Base-by-base conservation (phyloP, 2,888 invertebrate genomes). In the Plagodis pulveraria region DNA sequence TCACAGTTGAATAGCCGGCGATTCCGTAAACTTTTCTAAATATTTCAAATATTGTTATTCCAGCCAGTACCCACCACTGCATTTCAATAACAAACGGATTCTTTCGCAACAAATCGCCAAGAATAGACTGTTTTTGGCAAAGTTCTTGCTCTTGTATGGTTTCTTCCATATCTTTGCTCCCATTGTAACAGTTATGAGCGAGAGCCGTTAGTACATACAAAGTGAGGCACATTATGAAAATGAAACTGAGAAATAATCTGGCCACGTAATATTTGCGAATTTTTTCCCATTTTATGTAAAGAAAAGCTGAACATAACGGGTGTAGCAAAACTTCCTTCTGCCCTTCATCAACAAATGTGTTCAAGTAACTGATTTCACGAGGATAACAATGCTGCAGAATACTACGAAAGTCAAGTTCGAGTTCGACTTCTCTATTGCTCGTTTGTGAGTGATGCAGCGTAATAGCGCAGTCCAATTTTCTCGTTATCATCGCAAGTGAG, bases 261-360 rank as follows among this genome's bases (percentile, higher is more conserved):
- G 96, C 96, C 10, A 97, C 95, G 77, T 97, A 97, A 78, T 97
- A 98, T 86, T 97, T 97, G 35, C 97, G 94, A 67, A 98, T 97
- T 83, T 97, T 97, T 74, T 97, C 96, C 98, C 98, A 98, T 81
- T 98, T 98, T 52, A 98, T 94, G 78, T 97, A 95, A 0, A 98
- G 91, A 78, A 98, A 98, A 0, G 97, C 97, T 7, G 97, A 97
- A 81, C 97, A 97, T 5, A 98, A 87, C 0, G 98, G 98, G 89
- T 98, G 98, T 53, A 97, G 94, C 4, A 98, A 85, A 42, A 98
- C 96, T 81, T 97, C 96, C 76, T 97, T 97, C 78, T 97, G 97
- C 0, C 97, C 97, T 83, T 97, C 97, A 70, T 97, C 97, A 0
- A 98, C 96, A 68, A 97, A 96, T 0, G 97, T 97, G 70, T 97